Percentiles rank a stretch among this genome's conserved stretches.
Conservation (phyloP, 2,113 vertebrate species). For the Zapornia atra region DNA sequence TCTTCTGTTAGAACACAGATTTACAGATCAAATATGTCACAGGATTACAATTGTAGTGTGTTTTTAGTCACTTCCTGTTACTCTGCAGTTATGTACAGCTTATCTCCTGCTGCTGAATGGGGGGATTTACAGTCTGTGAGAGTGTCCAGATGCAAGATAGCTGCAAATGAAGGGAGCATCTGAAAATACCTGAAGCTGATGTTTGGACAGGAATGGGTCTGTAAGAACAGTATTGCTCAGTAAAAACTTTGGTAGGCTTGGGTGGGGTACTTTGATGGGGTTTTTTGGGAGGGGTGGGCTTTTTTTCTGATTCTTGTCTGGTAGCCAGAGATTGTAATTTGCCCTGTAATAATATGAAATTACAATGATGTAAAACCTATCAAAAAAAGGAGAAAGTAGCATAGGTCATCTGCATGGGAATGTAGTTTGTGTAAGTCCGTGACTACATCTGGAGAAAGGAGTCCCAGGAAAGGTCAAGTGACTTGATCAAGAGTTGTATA, state of each 20-base stretch:
- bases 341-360: not conserved
- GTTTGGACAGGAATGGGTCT: not conserved
- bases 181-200: not conserved
- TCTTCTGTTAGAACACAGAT: not conserved
- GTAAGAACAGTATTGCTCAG: not conserved
- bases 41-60: not conserved
- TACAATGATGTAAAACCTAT: not conserved
- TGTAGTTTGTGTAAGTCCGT: not conserved
- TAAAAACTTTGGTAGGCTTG: not conserved
- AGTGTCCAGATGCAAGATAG: constrained; percentile 7
- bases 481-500: not conserved
- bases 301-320: not conserved
- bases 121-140: not conserved
- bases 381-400: not conserved
- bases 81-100: not conserved
- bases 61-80: constrained; percentile 21
- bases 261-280: no score
- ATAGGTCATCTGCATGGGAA: not conserved
- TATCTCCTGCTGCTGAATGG: not conserved
- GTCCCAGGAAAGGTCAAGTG: not conserved
- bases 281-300: no score
- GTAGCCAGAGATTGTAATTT: not conserved
- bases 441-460: not conserved
- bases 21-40: not conserved
- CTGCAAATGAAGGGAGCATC: not conserved